Conservation (phyloP, 2,888 invertebrate species). For the Aphodius sticticus region DNA sequence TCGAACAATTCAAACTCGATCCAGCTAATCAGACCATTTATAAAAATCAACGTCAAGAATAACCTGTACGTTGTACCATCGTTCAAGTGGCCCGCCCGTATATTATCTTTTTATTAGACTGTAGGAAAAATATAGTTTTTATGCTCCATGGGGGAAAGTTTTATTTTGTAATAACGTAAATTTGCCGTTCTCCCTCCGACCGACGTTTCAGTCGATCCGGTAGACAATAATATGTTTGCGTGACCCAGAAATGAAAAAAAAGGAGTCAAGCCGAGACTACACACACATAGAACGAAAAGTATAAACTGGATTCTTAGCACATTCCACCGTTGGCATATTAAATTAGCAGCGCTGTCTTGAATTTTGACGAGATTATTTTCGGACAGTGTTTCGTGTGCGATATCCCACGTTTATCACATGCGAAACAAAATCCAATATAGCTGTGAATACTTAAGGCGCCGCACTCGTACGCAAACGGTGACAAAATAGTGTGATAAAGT, state of each 20-base stretch:
- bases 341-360: background rate
- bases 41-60: background rate
- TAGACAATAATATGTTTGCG: background rate
- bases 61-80: background rate
- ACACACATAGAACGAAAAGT: background rate
- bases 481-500: too few species aligned
- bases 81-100: background rate
- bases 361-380: constrained; percentile 4
- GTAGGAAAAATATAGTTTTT: background rate
- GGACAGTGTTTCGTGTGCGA: background rate
- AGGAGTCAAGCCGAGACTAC: background rate
- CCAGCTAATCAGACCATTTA: background rate
- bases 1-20: background rate
- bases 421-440: background rate
- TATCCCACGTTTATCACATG: background rate
- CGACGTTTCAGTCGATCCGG: background rate
- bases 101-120: background rate
- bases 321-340: background rate
- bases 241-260: background rate
- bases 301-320: constrained; percentile 4
- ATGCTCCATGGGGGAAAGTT: background rate
- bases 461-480: too few species aligned
- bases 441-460: too few species aligned
- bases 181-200: background rate
- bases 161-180: constrained; percentile 4